Evolutionary conservation across 2,888 invertebrate species (phyloP), one percentile per base, ranked within the genome.

Genomic region (Thereva unica): DNA sequence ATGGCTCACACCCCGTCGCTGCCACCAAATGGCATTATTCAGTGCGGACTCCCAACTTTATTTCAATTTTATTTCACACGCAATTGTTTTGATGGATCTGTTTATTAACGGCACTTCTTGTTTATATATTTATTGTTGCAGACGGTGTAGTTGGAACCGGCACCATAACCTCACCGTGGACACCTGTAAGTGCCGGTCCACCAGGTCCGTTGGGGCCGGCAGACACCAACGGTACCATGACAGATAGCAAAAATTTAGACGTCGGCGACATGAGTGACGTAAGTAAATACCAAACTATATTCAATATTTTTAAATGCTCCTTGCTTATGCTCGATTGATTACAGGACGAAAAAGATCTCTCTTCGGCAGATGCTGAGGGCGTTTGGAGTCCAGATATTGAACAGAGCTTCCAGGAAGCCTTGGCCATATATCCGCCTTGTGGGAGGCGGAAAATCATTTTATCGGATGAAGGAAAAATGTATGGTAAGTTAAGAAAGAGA

Each of bases 331-430:
- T 70, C 23, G 23, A 23, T 23, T 23, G 70, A 67, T 77, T 77
- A 3, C 78, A 89, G 88, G 89, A 90, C 82, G 90, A 89, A 83
- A 92, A 93, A 86, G 94, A 94, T 83, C 85, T 93, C 82, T 93
- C 94, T 80, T 95, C 95, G 76, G 92, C 95, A 75, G 98, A 99
- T 84, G 98, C 98, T 75, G 99, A 99, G 84, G 99, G 99, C 76
- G 99, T 99, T 69, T 99, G 99, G 99, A 96, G 96, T 84, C 95
- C 97, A 73, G 99, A 99, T 84, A 99, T 99, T 83, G 99, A 99
- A 84, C 98, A 99, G 85, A 96, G 96, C 85, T 99, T 99, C 85
- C 98, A 99, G 83, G 99, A 99, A 85, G 99, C 99, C 72, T 87
- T 99, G 81, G 96, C 97, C 78, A 98, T 99, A 82, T 99, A 99